Evolutionary conservation across 2,797 vertebrate genomes (phyloP).

Genomic region (Galago senegalensis): DNA sequence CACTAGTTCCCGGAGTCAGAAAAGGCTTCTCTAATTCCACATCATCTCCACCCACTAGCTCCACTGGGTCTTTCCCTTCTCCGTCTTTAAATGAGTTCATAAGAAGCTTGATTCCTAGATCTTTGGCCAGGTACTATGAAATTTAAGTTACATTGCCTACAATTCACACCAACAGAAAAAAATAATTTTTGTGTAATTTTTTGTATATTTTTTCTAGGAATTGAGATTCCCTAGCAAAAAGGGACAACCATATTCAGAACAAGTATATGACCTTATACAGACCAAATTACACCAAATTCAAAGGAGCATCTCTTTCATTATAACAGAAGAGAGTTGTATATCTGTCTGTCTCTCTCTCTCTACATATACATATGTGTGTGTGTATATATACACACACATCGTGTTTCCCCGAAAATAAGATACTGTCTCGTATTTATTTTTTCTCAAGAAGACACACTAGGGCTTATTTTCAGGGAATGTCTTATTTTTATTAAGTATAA

Average conservation of each 20-base stretch:
- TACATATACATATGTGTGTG: background rate
- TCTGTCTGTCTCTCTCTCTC: no score
- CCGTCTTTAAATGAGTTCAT: conserved; percentile 9
- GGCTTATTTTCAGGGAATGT: no score
- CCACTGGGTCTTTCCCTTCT: background rate
- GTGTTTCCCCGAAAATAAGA: no score
- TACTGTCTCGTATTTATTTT: no score
- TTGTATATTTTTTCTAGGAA: background rate
- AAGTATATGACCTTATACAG: background rate
- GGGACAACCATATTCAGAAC: background rate
- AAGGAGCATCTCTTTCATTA: background rate
- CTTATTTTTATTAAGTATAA: no score
- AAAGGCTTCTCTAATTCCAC: background rate
- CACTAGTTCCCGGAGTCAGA: background rate
- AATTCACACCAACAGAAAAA: conserved; percentile 17
- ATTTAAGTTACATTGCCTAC: background rate
- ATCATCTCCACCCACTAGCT: background rate
- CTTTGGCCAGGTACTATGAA: conserved; percentile 31
- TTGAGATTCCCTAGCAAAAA: conserved; percentile 43
- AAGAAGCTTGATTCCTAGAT: background rate
- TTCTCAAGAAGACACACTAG: no score
- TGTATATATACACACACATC: no score
- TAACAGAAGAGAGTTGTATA: background rate
- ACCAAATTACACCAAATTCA: conserved; percentile 42
- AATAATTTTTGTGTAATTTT: background rate